Base-by-base conservation (phyloP, 2,888 invertebrate species). In the Chymomyza procnemis region DNA sequence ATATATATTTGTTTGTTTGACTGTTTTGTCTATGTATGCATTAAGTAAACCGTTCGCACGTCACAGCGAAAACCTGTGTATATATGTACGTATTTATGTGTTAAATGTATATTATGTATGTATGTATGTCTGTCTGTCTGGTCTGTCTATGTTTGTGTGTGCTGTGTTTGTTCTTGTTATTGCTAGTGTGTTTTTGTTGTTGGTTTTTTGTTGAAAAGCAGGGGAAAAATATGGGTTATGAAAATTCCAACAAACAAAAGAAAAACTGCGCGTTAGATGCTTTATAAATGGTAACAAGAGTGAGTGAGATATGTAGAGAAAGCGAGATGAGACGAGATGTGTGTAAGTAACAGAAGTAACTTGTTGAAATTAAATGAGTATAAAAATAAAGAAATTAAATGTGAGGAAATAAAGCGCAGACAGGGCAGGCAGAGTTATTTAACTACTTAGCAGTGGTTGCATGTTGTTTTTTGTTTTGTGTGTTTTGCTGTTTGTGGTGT, bases 381-480 rank as follows among this genome's bases (percentile, higher is more conserved):
- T 61, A 52, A 59, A 52, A 67, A 61, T 71, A 69, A 73, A 71
- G 69, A 72, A 74, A 78, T 73, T 73, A 83, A 73, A 77, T 67
- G 64, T 66, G 75, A 80, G 81, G 87, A 87, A 83, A 82, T 82
- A 87, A 85, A 87, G 87, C 86, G 86, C 87, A 86, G 87, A 83
- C 81, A 83, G 87, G 82, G 87, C 87, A 64, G 54, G 47, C 54
- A 87, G 84, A 83, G 86, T 83, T 83, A 83, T 83, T 83, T 87
- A 87, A 83, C 87, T 87, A 81, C 76, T 87, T 76, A 84, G 86
- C 87, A 83, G 72, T 74, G 83, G 84, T 79, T 87, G 83, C 83
- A 83, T 83, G 75, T 78, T 82, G 78, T 78, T 77, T 64, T 72
- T 80, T 56, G 58, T 66, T 16, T 41, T 56, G 59, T 61, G 16